Percentiles rank a stretch among this genome's conserved stretches.
phyloP scores from a whole-genome alignment of 37 sponge, comb jelly and placozoan species.

The Tethya wilhelma region DNA sequence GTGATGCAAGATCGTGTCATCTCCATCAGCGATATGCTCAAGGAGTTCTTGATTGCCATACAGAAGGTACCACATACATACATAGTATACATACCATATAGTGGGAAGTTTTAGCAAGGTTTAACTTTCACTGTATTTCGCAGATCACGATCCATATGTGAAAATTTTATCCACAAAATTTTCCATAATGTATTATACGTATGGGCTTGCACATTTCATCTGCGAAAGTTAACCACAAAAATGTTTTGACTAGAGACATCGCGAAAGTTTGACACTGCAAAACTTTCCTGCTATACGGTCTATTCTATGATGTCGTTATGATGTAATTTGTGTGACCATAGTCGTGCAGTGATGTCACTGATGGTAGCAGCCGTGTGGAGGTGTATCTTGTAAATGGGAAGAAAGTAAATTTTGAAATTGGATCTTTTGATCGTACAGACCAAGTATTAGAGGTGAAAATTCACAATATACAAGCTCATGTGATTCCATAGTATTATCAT shows the following conservation, averaged over 20 bases:
- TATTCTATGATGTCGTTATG: background rate
- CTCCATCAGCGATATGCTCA: slow-evolving; percentile 30
- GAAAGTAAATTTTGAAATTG: slow-evolving; percentile 14
- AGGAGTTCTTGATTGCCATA: slow-evolving; percentile 65
- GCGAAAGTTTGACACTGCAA: no score
- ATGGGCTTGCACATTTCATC: no score
- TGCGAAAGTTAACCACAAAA: no score
- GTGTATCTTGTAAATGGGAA: slow-evolving; percentile 62
- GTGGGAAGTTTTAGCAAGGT: background rate
- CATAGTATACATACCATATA: background rate
- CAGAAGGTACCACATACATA: slow-evolving; percentile 34
- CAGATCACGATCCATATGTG: no score
- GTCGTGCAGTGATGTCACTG: slow-evolving; percentile 37
- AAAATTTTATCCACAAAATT: no score
- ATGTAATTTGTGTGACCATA: slow-evolving; percentile 2
- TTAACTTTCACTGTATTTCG: background rate
- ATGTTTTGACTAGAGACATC: no score
- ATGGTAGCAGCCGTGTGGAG: slow-evolving; percentile 5
- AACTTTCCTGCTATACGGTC: background rate
- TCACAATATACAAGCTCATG: no score
- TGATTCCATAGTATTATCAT: background rate
- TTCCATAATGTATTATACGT: no score
- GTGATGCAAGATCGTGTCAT: slow-evolving; percentile 49
- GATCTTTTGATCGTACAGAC: slow-evolving; percentile 17
- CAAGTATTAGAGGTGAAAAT: slow-evolving; percentile 43